Conservation (phyloP, 2,797 vertebrate genomes). For the Myoxocephalus aenaeus region DNA sequence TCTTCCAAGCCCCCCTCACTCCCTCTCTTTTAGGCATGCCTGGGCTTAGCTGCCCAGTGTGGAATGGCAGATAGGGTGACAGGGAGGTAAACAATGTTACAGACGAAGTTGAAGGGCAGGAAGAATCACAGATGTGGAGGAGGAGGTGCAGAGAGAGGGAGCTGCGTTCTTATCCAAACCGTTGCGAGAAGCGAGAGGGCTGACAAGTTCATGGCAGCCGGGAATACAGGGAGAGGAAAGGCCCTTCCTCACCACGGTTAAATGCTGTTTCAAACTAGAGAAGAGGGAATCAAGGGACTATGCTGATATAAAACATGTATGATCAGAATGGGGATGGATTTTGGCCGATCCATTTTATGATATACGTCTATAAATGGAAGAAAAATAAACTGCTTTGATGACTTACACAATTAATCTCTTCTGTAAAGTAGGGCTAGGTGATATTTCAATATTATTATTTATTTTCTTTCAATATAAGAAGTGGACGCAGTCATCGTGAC, state of each 20-base stretch:
- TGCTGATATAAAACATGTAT: not conserved
- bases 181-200: constrained; percentile 23
- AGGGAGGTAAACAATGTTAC: constrained; percentile 41
- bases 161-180: constrained; percentile 33
- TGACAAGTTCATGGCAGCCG: constrained; percentile 3
- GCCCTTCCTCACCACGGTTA: not conserved
- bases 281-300: not conserved
- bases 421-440: no score
- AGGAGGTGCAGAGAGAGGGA: not conserved
- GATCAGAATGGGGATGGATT: not conserved
- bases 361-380: not conserved
- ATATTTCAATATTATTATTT: no score
- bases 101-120: not conserved
- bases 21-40: constrained; percentile 50
- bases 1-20: not conserved
- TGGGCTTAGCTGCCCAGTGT: constrained; percentile 50
- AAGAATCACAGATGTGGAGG: constrained; percentile 7
- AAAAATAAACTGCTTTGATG: not conserved
- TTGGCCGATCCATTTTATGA: not conserved
- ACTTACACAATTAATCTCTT: not conserved
- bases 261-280: not conserved
- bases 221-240: constrained; percentile 8
- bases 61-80: constrained; percentile 42
- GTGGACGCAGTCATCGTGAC: no score
- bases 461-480: no score